Evolutionary conservation across 2,797 vertebrate genomes (phyloP).

Genomic region (Coranthus polyacanthus): DNA sequence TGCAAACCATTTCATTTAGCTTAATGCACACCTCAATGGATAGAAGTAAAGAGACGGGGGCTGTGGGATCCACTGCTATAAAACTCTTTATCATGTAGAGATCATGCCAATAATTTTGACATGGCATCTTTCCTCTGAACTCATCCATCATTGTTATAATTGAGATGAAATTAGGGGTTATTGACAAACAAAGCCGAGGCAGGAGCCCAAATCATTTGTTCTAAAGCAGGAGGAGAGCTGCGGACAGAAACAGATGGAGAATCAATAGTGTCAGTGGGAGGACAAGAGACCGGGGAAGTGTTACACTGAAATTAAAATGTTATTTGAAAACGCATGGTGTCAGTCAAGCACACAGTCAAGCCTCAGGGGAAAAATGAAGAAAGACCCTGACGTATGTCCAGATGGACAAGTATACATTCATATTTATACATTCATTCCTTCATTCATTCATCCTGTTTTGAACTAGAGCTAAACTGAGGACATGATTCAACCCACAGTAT

Average conservation of each 20-base stretch:
- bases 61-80: conserved; percentile 11
- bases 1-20: conserved; percentile 63
- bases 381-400: conserved; percentile 18
- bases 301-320: conserved; percentile 70
- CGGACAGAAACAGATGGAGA: conserved; percentile 80
- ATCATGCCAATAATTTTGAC: conserved; percentile 76
- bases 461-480: conserved; percentile 2
- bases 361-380: conserved; percentile 28
- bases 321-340: conserved; percentile 67
- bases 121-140: conserved; percentile 47
- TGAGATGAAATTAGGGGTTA: conserved; percentile 77
- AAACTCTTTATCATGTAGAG: conserved; percentile 68
- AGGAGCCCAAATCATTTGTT: conserved; percentile 74
- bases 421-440: not conserved
- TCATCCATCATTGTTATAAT: conserved; percentile 76
- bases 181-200: conserved; percentile 69
- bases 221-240: conserved; percentile 55
- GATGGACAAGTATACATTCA: conserved; percentile 10
- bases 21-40: conserved; percentile 49
- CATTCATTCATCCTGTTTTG: not conserved
- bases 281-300: conserved; percentile 70
- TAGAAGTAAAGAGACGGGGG: conserved; percentile 37
- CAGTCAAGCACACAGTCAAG: conserved; percentile 45
- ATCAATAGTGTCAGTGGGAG: conserved; percentile 80
- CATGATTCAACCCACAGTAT: not conserved